Evolutionary conservation across 2,113 vertebrate genomes (phyloP), one percentile per base, ranked within the genome.

Genomic region (Quiscalus mexicanus): DNA sequence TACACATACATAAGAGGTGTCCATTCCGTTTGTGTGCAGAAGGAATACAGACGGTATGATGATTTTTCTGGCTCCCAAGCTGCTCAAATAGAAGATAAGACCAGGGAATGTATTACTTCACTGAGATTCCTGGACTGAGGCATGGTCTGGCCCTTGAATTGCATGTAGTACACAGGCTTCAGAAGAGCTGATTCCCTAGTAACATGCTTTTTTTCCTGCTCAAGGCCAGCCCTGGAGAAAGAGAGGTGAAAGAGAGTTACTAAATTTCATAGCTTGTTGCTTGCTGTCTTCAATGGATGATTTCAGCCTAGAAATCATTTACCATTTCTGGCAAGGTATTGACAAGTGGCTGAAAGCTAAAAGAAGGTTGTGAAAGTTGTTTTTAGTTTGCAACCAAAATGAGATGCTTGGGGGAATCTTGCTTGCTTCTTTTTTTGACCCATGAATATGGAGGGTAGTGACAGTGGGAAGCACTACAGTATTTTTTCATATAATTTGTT

Each of bases 311-410:
- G 65, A 84, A 90, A 90, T 69, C 20, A 35, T 90, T 84, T 65
- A 35, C 70, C n/a, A 33, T 79, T 90, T 96, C 52, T 70, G 84
- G 30, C 18, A 18, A 96, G 81, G 60, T 90, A 71, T 84, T 86
- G 87, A 86, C 60, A 77, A 64, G 62, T 70, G 44, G 58, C 73
- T 28, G 13, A 92, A 89, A 85, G 42, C 60, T 84, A 68, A 56
- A 81, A 80, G 49, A 55, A 87, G 41, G 28, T 69, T 75, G 69
- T 53, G 47, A 45, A 89, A 82, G 60, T 67, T 14, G 7, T 42
- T 90, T 71, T 58, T 49, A 31, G 41, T 81, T 93, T 92, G 82
- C 68, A 70, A 39, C 86, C 79, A 86, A 83, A 93, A 78, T 35
- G 10, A 60, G 71, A 81, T 33, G 16, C 52, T 73, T 70, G 84